Percentiles rank a stretch among this genome's conserved stretches.
phyloP scores from a whole-genome alignment of 2,113 vertebrate genomes.

The Cheirogaleus medius region DNA sequence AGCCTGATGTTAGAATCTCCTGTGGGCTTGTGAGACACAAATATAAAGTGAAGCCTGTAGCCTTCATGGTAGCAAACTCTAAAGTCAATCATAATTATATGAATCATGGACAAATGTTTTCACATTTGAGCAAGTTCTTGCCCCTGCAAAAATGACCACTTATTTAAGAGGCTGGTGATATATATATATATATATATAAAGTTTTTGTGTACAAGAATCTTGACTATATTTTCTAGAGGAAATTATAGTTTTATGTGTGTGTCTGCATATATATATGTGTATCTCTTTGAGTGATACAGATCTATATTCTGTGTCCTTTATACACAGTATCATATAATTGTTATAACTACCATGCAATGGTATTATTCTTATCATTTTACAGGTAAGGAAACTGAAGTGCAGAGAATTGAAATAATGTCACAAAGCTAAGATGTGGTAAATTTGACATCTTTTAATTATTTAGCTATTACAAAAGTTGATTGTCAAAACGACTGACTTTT shows the following conservation, averaged over 20 bases:
- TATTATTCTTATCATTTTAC: not conserved
- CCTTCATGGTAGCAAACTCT: not conserved
- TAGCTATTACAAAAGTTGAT: not conserved
- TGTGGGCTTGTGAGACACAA: constrained; percentile 37
- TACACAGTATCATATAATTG: not conserved
- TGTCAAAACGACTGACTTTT: not conserved
- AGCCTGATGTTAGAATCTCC: constrained; percentile 53
- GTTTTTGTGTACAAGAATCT: not conserved
- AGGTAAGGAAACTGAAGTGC: not conserved
- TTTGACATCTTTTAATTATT: not conserved
- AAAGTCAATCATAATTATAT: not conserved
- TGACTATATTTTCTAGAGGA: constrained; percentile 22
- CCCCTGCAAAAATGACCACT: not conserved
- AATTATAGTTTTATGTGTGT: not conserved
- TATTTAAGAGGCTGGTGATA: not conserved
- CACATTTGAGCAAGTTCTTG: constrained; percentile 4
- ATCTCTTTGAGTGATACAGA: not conserved
- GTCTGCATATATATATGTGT: not conserved
- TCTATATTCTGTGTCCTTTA: not conserved
- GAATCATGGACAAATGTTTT: constrained; percentile 39
- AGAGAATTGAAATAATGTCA: not conserved
- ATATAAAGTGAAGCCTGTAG: constrained; percentile 43
- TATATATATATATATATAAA: not conserved
- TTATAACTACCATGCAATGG: not conserved
- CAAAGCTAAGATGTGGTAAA: not conserved